A percentile compares a stretch with the other conserved stretches of the same genome.
Evolutionary conservation across 2,888 invertebrate species (phyloP).

Genomic region (Drosophila mercatorum): DNA sequence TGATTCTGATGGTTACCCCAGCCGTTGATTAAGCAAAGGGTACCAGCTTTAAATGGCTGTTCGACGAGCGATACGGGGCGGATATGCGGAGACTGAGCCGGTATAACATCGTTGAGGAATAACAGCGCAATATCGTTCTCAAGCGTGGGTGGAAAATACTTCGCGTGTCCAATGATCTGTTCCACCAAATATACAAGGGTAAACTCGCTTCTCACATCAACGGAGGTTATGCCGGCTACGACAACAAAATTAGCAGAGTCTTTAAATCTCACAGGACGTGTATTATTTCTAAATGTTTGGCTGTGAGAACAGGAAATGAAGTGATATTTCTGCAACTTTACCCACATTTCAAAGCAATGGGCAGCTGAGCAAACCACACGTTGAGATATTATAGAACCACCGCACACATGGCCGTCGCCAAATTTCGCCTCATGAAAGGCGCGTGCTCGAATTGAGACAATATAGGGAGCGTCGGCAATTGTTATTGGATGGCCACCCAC

Average conservation of each 20-base stretch:
- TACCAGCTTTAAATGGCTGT: slow-evolving; percentile 1
- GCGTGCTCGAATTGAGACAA: slow-evolving; percentile 56
- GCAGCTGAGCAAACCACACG: slow-evolving; percentile 61
- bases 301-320: neutral
- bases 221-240: slow-evolving; percentile 44
- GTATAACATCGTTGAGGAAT: slow-evolving; percentile 50
- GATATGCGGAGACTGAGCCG: slow-evolving; percentile 9
- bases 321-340: neutral
- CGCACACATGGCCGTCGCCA: slow-evolving; percentile 56
- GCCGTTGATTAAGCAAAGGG: slow-evolving; percentile 51
- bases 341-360: slow-evolving; percentile 59
- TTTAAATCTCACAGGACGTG: slow-evolving; percentile 12
- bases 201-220: neutral
- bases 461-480: slow-evolving; percentile 43
- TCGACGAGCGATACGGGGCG: slow-evolving; percentile 17
- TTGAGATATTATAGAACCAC: slow-evolving; percentile 55
- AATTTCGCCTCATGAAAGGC: slow-evolving; percentile 27
- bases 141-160: slow-evolving; percentile 25
- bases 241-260: slow-evolving; percentile 36
- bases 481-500: slow-evolving; percentile 50
- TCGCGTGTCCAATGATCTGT: slow-evolving; percentile 38
- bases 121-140: slow-evolving; percentile 63
- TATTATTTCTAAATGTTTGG: slow-evolving; percentile 29
- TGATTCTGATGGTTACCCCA: slow-evolving; percentile 43
- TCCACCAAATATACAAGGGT: slow-evolving; percentile 39